Base-by-base conservation (phyloP, 1,140 invertebrate species). In the Tetramorium alpestre region DNA sequence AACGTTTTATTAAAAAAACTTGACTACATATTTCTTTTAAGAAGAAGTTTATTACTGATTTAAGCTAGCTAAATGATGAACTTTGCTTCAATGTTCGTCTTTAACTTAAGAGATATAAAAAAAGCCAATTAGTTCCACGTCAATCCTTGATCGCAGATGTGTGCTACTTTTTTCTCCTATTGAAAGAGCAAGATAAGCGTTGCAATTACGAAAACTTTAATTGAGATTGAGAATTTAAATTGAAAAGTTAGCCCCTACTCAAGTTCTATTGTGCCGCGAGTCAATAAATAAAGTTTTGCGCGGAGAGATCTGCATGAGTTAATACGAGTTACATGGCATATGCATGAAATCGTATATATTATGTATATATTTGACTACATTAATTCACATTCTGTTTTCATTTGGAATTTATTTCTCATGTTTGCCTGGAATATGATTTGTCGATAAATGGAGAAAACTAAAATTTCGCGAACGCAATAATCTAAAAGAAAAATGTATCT, bases 161-260 rank as follows among this genome's bases (percentile, higher is more conserved):
- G 16, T 8, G 54, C 54, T 16, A 73, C 4, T 64, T 64, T 47
- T 62, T 49, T 64, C 41, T 33, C 44, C 33, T 78, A 49, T n/a
- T 18, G 3, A 47, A 62, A 49, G 47, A 33, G 44, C 16, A n/a
- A 44, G 41, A 33, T 49, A 18, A 49, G 33, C 33, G 33, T 33
- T 33, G 58, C 41, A 49, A 78, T 78, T 78, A 64, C 13, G 41
- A 22, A 78, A 78, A 78, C 58, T 78, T 78, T 64, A 78, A 78
- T 78, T 25, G 58, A 77, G 60, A 62, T 77, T 62, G 41, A 41
- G 51, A 60, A 78, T 78, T 78, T 33, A 33, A 64, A 78, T 78
- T 33, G 3, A 33, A 33, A 33, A 33, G 33, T 33, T 33, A 33
- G 33, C 4, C 33, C 3, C 41, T 44, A n/a, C 22, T 18, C 47